These are phyloP conservation scores for Tenualosa thibaudeaui DNA, from an alignment of 2,797 vertebrate genomes.

Conservation along the genomic window DNA sequence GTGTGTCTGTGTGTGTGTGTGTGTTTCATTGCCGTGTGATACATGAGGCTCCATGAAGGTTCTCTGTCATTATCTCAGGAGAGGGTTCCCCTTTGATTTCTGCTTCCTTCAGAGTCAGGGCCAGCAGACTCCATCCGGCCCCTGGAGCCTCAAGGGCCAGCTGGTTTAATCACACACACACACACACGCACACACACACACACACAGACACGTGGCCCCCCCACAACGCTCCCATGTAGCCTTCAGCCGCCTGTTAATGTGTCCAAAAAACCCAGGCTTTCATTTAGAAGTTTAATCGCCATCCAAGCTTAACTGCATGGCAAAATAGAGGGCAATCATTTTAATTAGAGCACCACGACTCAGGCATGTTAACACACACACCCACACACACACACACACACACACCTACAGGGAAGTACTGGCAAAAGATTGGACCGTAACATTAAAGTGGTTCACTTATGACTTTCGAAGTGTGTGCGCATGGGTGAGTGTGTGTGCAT, in stretches of 20 bases:
- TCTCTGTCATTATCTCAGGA: constrained; percentile 24
- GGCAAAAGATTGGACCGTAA: background rate
- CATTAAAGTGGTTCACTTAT: background rate
- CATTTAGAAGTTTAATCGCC: constrained; percentile 12
- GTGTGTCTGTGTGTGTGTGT: background rate
- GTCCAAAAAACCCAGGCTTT: background rate
- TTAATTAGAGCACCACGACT: constrained; percentile 18
- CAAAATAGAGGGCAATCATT: constrained; percentile 25
- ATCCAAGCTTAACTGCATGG: constrained; percentile 8
- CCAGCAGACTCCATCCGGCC: constrained; percentile 22
- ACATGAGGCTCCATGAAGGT: background rate
- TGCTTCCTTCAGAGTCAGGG: constrained; percentile 17
- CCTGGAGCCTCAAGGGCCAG: background rate
- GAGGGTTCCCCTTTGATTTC: constrained; percentile 21
- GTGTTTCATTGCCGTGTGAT: background rate
- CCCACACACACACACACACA: background rate
- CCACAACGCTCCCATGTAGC: background rate
- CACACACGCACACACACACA: background rate
- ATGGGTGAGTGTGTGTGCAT: background rate
- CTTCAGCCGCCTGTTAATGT: background rate
- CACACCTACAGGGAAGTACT: constrained; percentile 18
- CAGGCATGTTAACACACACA: constrained; percentile 6
- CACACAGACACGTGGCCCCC: background rate
- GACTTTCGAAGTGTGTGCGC: background rate
- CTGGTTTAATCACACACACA: constrained; percentile 50